A percentile compares a stretch with the other conserved stretches of the same genome.
phyloP scores from a whole-genome alignment of 2,113 vertebrate genomes.

The Takifugu bimaculatus region DNA sequence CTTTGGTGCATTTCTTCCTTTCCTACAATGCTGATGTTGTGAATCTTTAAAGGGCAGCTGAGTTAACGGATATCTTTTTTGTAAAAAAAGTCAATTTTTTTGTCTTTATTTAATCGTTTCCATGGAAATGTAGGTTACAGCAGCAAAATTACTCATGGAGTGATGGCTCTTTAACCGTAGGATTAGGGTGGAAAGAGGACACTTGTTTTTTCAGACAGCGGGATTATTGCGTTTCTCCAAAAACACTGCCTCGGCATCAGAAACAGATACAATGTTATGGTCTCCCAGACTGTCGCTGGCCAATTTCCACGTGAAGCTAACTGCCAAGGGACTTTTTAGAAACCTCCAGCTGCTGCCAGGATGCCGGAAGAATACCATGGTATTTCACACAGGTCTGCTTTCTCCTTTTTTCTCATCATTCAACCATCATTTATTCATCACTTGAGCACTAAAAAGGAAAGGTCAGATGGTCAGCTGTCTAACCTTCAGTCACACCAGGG shows the following conservation, averaged over 20 bases:
- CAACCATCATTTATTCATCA: neutral
- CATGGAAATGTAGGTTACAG: neutral
- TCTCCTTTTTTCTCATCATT: neutral
- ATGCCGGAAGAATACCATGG: conserved; percentile 83
- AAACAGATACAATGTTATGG: conserved; percentile 81
- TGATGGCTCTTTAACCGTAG: neutral
- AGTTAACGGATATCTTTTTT: neutral
- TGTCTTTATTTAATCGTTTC: neutral
- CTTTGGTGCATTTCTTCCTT: neutral
- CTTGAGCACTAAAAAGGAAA: neutral
- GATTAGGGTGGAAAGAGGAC: neutral
- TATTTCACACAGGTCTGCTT: conserved; percentile 89
- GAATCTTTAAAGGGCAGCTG: neutral
- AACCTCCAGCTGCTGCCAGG: conserved; percentile 85
- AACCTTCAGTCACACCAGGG: too few relatives aligned
- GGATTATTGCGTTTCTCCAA: neutral
- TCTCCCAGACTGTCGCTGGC: conserved; percentile 88
- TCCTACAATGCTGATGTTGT: neutral
- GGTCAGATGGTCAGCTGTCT: too few relatives aligned
- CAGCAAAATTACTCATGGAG: neutral
- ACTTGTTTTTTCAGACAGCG: neutral
- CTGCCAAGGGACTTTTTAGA: conserved; percentile 87
- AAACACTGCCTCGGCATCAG: neutral
- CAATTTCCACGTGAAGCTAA: conserved; percentile 89
- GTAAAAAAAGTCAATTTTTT: neutral